These are phyloP conservation scores for Drosophila lini DNA, from an alignment of 1,140 invertebrate genomes.

Conservation along the genomic window DNA sequence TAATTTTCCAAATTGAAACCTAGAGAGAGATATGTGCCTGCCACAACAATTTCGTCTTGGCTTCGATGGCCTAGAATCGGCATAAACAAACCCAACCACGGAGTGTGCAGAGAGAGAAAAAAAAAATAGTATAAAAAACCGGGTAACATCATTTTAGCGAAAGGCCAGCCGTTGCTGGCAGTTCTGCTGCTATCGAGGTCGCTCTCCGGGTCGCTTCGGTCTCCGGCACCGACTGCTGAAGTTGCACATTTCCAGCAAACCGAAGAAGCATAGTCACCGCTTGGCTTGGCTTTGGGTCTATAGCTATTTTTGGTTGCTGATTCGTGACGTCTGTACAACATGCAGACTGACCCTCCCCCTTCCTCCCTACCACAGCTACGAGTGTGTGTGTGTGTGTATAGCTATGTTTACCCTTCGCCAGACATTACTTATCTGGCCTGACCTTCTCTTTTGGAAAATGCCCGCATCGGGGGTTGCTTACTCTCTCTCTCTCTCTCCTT, in stretches of 20 bases:
- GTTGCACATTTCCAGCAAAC: constrained; percentile 59
- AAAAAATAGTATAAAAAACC: constrained; percentile 48
- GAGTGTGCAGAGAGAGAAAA: constrained; percentile 23
- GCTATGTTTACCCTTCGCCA: constrained; percentile 74
- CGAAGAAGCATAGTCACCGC: constrained; percentile 26
- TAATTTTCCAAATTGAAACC: neutral
- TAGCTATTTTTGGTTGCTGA: constrained; percentile 42
- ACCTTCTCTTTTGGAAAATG: constrained; percentile 52
- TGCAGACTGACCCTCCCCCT: constrained; percentile 61
- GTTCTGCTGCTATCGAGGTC: constrained; percentile 69
- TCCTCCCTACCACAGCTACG: constrained; percentile 26
- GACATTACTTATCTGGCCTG: constrained; percentile 58
- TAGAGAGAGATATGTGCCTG: constrained; percentile 47
- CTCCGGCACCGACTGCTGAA: constrained; percentile 66
- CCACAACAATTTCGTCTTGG: constrained; percentile 57
- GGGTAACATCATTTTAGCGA: constrained; percentile 74
- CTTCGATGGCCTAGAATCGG: constrained; percentile 68
- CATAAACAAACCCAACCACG: constrained; percentile 60
- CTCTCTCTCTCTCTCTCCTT: neutral
- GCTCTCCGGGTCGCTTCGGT: constrained; percentile 28
- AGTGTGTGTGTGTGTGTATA: constrained; percentile 31
- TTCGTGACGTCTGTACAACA: constrained; percentile 72
- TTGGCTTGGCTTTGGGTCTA: constrained; percentile 32
- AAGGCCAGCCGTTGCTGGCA: constrained; percentile 41
- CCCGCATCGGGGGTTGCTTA: constrained; percentile 49